phyloP scores from a whole-genome alignment of 1,140 invertebrate genomes.

The Wasmannia auropunctata region DNA sequence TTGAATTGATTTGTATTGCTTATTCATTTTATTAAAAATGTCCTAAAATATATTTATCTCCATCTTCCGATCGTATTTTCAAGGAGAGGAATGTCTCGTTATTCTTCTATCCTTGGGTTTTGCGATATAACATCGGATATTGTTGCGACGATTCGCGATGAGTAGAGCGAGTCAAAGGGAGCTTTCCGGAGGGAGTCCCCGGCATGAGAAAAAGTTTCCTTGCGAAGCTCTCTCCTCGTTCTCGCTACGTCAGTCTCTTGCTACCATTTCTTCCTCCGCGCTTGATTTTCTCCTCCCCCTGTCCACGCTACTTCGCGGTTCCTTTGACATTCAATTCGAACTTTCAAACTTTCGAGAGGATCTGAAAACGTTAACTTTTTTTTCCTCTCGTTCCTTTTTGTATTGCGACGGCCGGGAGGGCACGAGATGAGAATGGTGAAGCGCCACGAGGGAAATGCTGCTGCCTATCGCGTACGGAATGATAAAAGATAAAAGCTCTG shows the following conservation, averaged over 20 bases:
- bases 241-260: neutral
- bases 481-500: slow-evolving; percentile 9
- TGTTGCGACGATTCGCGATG: slow-evolving; percentile 46
- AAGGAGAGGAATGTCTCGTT: neutral
- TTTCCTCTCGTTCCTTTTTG: neutral
- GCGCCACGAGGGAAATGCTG: neutral
- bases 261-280: too few species aligned
- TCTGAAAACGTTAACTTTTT: slow-evolving; percentile 12
- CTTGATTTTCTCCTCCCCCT: neutral
- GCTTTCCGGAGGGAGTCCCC: neutral
- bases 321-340: slow-evolving; percentile 47
- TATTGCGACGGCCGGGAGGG: neutral
- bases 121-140: slow-evolving; percentile 47
- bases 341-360: slow-evolving; percentile 31
- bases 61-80: neutral
- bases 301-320: neutral
- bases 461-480: neutral
- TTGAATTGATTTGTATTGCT: neutral
- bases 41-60: neutral
- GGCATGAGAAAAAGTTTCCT: slow-evolving; percentile 4
- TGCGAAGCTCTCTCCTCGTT: neutral
- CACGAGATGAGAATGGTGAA: neutral
- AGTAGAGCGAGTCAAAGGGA: slow-evolving; percentile 26
- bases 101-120: neutral
- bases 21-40: neutral